Evolutionary conservation across 2,888 invertebrate genomes (phyloP), one percentile per base, ranked within the genome.

Genomic region (Malthinus flaveolus): DNA sequence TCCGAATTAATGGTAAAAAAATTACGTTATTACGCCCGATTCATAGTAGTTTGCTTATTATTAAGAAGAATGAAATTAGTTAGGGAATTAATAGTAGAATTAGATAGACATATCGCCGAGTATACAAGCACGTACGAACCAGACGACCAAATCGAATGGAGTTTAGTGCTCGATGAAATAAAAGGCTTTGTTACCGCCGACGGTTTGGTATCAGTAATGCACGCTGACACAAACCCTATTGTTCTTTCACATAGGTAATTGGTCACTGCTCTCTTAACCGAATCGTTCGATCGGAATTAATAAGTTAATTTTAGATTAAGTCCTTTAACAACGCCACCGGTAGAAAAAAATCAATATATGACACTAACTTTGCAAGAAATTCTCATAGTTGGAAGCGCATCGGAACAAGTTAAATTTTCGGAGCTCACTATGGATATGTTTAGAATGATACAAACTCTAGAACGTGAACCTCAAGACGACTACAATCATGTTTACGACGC

Each of bases 351-450:
- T 34, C 86, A 91, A 62, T 89, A 91, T 70, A 91, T 94, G 89
- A 90, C 88, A 74, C 83, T 96, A 66, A 87, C 89, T 34, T 84
- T 97, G 45, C 95, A 96, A 82, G 97, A 97, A 81, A 94, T 95
- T 65, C 83, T 97, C 56, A 94, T 97, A 66, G 89, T 97, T 57
- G 97, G 97, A 57, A 95, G 95, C 77, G 90, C 91, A 71, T 87
- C 90, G 65, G 93, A 95, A 73, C 97, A 97, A 84, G 93, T 95
- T 32, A 96, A 96, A 80, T 97, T 96, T 81, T 95, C 95, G 67
- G 97, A 97, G 79, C 81, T 97, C 67, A 97, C 97, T 9, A 89
- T 97, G 85, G 97, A 97, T 81, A 97, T 97, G 97, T 97, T 93
- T 79, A 85, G 97, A 70, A 96, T 97, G 89, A 84, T 97, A 59